Evolutionary conservation across 2,888 invertebrate genomes (phyloP), one percentile per base, ranked within the genome.

Genomic region (Ptychoptera albimana): DNA sequence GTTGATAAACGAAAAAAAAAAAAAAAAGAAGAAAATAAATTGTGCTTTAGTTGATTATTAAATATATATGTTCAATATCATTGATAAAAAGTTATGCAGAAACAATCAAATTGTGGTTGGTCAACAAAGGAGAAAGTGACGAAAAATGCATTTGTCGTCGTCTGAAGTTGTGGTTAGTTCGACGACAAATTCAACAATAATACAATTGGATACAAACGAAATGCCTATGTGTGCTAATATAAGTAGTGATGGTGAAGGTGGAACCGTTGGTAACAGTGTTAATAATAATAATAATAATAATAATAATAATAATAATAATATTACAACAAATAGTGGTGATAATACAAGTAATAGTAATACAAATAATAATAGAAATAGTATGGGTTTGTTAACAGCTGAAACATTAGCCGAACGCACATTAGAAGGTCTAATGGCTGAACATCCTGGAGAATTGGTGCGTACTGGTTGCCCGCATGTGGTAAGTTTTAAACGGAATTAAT

Each of bases 391-490:
- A 61, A 86, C 86, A 16, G 85, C 86, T 7, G 87, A 87, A 61
- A 71, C 84, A 41, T 66, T 88, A 51, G 83, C 86, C 39, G 88
- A 89, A 59, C 72, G 87, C 50, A 86, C 88, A 2, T 67, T 88
- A 49, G 87, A 87, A 60, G 83, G 85, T 42, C 70, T 88, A 49
- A 67, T 92, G 48, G 82, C 87, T 44, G 91, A 92, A 58, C 91
- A 92, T 68, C 89, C 91, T 3, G 92, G 91, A 13, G 89, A 91
- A 67, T 69, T 96, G 52, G 82, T 93, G 48, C 76, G 91, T 60
- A 97, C 97, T 52, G 96, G 94, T n/a, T 80, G 85, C 59, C 93
- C 93, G 2, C 84, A 91, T 70, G 82, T 96, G 63, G 82, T 93
- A 55, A 69, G 71, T 66, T 39, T 6, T 29, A 30, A 12, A 15